Conservation (phyloP, 2,888 invertebrate genomes). For the Camptogramma bilineatum region DNA sequence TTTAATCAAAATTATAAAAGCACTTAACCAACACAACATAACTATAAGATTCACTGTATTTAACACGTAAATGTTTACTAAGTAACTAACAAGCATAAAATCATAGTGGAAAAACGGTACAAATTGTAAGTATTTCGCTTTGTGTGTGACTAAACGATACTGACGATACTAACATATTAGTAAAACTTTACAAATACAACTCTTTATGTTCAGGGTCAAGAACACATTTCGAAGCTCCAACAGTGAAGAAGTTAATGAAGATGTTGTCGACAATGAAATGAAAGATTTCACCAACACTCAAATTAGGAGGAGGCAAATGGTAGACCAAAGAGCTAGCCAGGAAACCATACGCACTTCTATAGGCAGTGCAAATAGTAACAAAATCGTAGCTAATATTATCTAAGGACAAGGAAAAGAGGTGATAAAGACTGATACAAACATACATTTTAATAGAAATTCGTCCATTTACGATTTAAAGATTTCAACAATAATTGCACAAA, state of each 20-base stretch:
- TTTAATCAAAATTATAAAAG: too few species aligned
- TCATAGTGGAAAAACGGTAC: neutral
- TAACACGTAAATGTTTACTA: neutral
- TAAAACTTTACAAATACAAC: neutral
- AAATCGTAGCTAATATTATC: slow-evolving; percentile 4
- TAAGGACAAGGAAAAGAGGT: neutral
- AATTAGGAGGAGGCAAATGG: slow-evolving; percentile 48
- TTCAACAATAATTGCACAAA: neutral
- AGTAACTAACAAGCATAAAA: neutral
- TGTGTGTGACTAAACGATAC: neutral
- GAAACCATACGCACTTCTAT: slow-evolving; percentile 61
- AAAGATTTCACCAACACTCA: slow-evolving; percentile 45
- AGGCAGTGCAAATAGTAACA: slow-evolving; percentile 49
- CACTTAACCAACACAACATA: too few species aligned
- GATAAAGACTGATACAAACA: slow-evolving; percentile 13
- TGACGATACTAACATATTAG: neutral
- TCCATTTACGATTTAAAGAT: neutral
- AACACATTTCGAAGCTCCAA: slow-evolving; percentile 51
- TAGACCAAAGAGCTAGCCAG: slow-evolving; percentile 57
- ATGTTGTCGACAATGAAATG: slow-evolving; percentile 40
- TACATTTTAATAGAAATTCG: neutral
- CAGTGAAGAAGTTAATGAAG: slow-evolving; percentile 45
- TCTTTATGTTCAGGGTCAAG: slow-evolving; percentile 60
- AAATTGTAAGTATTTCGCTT: neutral
- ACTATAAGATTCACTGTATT: neutral